Evolutionary conservation across 2,888 invertebrate genomes (phyloP), one percentile per base, ranked within the genome.

Genomic region (Congeria kusceri): DNA sequence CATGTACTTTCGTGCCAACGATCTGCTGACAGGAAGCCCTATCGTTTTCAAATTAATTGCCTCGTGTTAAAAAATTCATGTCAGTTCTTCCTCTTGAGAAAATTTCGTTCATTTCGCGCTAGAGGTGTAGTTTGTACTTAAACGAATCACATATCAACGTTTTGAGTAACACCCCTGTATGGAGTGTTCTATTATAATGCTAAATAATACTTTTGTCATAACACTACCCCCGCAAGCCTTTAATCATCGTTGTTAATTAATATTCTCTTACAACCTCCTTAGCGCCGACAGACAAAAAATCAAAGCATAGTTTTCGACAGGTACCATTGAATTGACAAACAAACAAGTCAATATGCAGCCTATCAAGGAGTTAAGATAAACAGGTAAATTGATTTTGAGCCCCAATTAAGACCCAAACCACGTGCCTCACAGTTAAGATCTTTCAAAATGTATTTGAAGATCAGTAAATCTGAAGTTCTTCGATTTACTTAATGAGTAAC

Each of bases 11-110:
- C 53, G 23, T 53, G 53, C 53, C 39, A 53, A 23, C 18, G 11
- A 25, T 53, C 25, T 53, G 13, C 7, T 53, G 53, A 25, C 25
- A 53, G 20, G 53, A 18, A 23, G 25, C 23, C 23, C 53, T 79
- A 79, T 79, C 68, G 61, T 61, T 79, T 79, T 70, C 78, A 79
- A 74, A 61, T 79, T 79, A 79, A 79, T 79, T 74, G 66, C 61
- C 66, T 61, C 39, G 64, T 64, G 63, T 64, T 64, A 29, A 57
- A 57, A 29, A 72, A 72, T 9, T 46, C 58, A 58, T 64, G 57
- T 63, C 58, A 65, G 58, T 39, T 20, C 23, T 25, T 9, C 39
- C 39, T 11, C 39, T 39, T 39, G 39, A 39, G 9, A 13, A 13
- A 13, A 1, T 39, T 39, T 39, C 39, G 39, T 39, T 39, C 15